A percentile compares a stretch with the other conserved stretches of the same genome.
phyloP scores from a whole-genome alignment of 2,888 invertebrate species.

The Crematogaster levior region DNA sequence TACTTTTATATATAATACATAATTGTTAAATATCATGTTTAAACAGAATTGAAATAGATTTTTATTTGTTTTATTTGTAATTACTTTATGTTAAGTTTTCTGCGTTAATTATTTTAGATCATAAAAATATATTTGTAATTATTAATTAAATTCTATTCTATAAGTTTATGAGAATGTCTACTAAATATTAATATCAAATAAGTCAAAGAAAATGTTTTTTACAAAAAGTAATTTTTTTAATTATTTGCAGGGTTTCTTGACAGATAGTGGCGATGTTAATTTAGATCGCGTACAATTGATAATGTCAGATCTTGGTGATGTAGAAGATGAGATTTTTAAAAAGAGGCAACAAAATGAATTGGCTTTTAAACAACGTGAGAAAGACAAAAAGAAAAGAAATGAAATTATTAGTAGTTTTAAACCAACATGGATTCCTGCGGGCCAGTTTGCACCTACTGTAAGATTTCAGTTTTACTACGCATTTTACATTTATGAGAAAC shows the following conservation, averaged over 20 bases:
- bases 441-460: conserved; percentile 93
- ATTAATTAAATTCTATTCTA: neutral
- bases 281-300: conserved; percentile 97
- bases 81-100: neutral
- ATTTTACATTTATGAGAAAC: conserved; percentile 4
- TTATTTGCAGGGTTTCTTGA: conserved; percentile 93
- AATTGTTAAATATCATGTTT: neutral
- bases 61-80: neutral
- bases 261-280: conserved; percentile 97
- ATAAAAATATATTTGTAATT: neutral
- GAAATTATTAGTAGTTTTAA: conserved; percentile 87
- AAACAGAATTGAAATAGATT: neutral
- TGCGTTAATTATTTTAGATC: neutral
- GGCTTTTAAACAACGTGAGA: conserved; percentile 92
- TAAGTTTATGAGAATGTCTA: conserved; percentile 25
- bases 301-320: conserved; percentile 96
- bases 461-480: conserved; percentile 69
- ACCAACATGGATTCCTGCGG: conserved; percentile 90
- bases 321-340: conserved; percentile 99
- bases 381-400: conserved; percentile 89
- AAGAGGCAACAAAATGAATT: conserved; percentile 95
- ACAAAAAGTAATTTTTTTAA: conserved; percentile 11
- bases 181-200: conserved; percentile 6
- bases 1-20: neutral
- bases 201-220: conserved; percentile 4